Base-by-base conservation (phyloP, 2,888 invertebrate species). In the Digitonthophagus gazella region DNA sequence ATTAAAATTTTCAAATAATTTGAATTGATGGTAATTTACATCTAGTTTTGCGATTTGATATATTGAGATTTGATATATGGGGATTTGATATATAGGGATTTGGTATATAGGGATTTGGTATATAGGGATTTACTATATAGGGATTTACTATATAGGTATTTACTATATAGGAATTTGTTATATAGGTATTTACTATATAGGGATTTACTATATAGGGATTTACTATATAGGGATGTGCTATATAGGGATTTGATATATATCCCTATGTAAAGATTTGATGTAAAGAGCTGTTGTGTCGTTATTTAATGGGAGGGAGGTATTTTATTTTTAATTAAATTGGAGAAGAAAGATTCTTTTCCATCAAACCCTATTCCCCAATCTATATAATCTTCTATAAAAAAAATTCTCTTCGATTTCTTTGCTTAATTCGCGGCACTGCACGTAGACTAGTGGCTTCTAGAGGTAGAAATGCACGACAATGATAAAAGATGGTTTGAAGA, bases 401-500 rank as follows among this genome's bases (percentile, higher is more conserved):
- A 64, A 64, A 19, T n/a, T 18, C 65, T n/a, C 28, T 15, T 18
- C 65, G n/a, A 64, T 8, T 18, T 14, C 54, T 22, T n/a, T 44
- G 70, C 67, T 70, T 67, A 65, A 65, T 67, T 68, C 55, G 28
- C 67, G 70, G 72, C 71, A 72, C 73, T 74, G 73, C 74, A 74
- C 74, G 75, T 75, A 74, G 76, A 73, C 75, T 75, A 71, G 71
- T 71, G 70, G 71, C 69, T 78, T 79, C 75, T 81, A 80, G 80
- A 80, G 78, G 78, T 80, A 80, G 79, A 79, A 78, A 74, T 80
- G 81, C 80, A 81, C 80, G 80, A 78, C 78, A 79, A 77, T 79
- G 79, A 79, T 78, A 79, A 80, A 74, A 74, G 78, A 78, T 81
- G 81, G 83, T 82, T 83, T 83, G 82, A 83, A 83, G 83, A 81